These are phyloP conservation scores for Colletes gigas DNA, from an alignment of 1,140 invertebrate genomes.

Conservation along the genomic window DNA sequence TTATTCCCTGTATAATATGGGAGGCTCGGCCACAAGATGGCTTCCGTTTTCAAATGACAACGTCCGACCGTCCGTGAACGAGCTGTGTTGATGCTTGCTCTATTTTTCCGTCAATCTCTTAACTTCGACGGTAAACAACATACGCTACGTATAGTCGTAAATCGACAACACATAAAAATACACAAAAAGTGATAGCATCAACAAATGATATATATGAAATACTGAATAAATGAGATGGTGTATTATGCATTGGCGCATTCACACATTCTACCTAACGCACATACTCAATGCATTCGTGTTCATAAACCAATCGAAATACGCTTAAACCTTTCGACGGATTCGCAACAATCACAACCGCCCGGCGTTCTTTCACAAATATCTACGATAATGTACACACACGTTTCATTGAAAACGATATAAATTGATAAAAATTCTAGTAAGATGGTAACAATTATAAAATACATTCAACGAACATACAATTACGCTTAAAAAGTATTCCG, in stretches of 20 bases:
- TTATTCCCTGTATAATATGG: slow-evolving; percentile 76
- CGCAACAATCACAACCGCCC: neutral
- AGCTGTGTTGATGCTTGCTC: slow-evolving; percentile 45
- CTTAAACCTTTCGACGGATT: slow-evolving; percentile 17
- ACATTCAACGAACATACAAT: too few relatives aligned
- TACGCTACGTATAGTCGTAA: slow-evolving; percentile 43
- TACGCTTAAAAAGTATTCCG: too few relatives aligned
- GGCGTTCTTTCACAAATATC: neutral
- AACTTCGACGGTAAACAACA: slow-evolving; percentile 28
- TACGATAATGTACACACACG: neutral
- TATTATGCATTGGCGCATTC: slow-evolving; percentile 74
- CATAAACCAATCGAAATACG: slow-evolving; percentile 49
- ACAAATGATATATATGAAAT: slow-evolving; percentile 78
- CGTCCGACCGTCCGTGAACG: slow-evolving; percentile 67
- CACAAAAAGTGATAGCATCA: slow-evolving; percentile 75
- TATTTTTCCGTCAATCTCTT: slow-evolving; percentile 26
- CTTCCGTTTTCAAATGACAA: slow-evolving; percentile 82
- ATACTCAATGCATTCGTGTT: slow-evolving; percentile 57
- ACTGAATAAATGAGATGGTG: slow-evolving; percentile 68
- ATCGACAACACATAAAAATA: slow-evolving; percentile 64
- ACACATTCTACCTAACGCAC: slow-evolving; percentile 56
- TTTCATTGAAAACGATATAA: neutral
- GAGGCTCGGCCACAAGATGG: slow-evolving; percentile 80
- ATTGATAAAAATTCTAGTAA: too few relatives aligned
- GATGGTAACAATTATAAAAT: too few relatives aligned